These are phyloP conservation scores for Bombus polaris DNA, from an alignment of 1,140 invertebrate genomes.

Conservation along the genomic window DNA sequence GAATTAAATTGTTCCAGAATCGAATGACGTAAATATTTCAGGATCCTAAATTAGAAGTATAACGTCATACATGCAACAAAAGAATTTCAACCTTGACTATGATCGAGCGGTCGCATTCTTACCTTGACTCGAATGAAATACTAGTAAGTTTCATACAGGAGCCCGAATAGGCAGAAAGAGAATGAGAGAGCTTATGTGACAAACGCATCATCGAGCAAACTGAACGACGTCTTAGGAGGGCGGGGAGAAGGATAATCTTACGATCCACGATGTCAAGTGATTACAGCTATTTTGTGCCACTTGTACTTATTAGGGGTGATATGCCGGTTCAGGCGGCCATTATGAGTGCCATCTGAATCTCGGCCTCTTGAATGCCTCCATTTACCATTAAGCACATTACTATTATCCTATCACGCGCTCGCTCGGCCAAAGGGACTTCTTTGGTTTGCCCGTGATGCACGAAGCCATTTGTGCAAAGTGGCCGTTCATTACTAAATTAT, in stretches of 20 bases:
- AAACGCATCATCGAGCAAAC: constrained; percentile 46
- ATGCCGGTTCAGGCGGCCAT: constrained; percentile 76
- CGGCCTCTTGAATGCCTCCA: constrained; percentile 82
- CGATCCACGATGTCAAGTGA: constrained; percentile 79
- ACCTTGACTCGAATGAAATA: neutral
- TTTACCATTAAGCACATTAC: constrained; percentile 83
- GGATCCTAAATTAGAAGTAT: neutral
- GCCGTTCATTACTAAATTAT: constrained; percentile 83
- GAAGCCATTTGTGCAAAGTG: constrained; percentile 82
- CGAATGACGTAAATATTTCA: neutral
- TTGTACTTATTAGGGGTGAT: constrained; percentile 83
- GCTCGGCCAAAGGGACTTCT: constrained; percentile 77
- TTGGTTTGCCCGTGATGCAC: constrained; percentile 78
- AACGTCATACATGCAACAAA: neutral
- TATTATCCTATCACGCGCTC: constrained; percentile 82
- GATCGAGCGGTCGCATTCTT: neutral
- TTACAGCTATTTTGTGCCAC: constrained; percentile 83
- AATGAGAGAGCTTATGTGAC: constrained; percentile 7
- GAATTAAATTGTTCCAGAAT: neutral
- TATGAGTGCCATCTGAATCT: constrained; percentile 82
- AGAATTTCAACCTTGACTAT: neutral
- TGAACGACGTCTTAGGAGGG: constrained; percentile 55
- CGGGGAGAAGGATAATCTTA: constrained; percentile 74
- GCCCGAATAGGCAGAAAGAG: neutral
- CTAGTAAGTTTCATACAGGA: neutral